These are phyloP conservation scores for Sceloporus undulatus DNA, from an alignment of 2,113 vertebrate species.

Conservation along the genomic window DNA sequence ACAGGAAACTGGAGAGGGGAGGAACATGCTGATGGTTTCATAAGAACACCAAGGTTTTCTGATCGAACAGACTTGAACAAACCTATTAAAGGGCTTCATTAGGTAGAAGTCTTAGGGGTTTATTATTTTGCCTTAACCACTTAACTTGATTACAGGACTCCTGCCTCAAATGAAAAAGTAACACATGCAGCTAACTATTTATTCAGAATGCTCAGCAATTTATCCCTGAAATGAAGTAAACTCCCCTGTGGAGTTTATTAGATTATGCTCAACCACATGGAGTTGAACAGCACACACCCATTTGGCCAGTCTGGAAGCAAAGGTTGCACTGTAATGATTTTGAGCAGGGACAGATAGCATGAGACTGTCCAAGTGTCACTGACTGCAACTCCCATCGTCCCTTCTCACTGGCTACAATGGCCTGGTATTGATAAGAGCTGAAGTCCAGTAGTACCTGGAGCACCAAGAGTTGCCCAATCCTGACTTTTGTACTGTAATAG, in stretches of 20 bases:
- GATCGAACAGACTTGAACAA: conserved; percentile 8
- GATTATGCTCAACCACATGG: not conserved
- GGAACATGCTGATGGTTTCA: conserved; percentile 1
- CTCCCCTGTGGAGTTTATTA: not conserved
- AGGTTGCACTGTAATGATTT: not conserved
- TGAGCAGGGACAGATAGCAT: not conserved
- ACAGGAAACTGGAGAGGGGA: conserved; percentile 6
- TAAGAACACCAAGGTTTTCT: not conserved
- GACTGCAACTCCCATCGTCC: not conserved
- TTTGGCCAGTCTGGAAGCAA: not conserved
- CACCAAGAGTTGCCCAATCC: not conserved
- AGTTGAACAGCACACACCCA: too few relatives aligned
- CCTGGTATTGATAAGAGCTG: not conserved
- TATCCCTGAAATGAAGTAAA: not conserved
- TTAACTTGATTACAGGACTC: not conserved
- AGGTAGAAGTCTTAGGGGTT: not conserved
- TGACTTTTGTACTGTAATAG: not conserved
- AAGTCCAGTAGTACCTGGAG: not conserved
- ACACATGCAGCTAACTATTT: not conserved
- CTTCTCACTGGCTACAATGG: too few relatives aligned
- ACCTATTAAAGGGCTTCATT: not conserved
- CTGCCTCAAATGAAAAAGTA: not conserved
- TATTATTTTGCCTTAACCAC: not conserved
- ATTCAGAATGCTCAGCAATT: not conserved
- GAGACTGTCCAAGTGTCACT: not conserved